Percentiles rank a stretch among this genome's conserved stretches.
Conservation (phyloP, 2,888 invertebrate genomes). For the Limnephilus marmoratus region DNA sequence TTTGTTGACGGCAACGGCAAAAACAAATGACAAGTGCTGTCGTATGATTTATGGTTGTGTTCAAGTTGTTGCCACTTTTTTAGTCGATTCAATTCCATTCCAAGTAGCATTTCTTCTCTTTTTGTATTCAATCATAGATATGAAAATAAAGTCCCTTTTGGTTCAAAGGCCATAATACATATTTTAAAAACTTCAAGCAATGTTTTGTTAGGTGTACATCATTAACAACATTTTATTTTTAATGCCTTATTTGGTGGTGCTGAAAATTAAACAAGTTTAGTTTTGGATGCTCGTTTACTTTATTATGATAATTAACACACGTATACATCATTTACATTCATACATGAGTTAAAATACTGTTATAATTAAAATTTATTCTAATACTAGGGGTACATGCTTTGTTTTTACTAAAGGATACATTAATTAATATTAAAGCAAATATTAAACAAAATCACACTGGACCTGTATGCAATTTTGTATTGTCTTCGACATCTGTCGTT, state of each 20-base stretch:
- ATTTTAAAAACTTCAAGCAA: neutral
- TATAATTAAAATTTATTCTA: too few relatives aligned
- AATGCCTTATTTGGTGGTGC: neutral
- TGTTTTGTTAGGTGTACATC: neutral
- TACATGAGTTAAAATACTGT: too few relatives aligned
- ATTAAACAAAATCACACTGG: neutral
- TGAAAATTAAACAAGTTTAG: neutral
- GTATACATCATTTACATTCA: neutral
- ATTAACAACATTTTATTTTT: neutral
- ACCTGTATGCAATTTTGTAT: neutral
- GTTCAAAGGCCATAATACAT: neutral
- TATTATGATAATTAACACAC: neutral
- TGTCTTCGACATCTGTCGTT: neutral
- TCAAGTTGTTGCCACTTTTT: too few relatives aligned
- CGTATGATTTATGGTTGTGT: too few relatives aligned
- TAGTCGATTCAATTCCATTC: too few relatives aligned
- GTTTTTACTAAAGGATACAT: too few relatives aligned
- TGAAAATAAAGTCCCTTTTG: too few relatives aligned
- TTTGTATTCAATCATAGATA: too few relatives aligned
- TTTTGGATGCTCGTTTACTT: neutral
- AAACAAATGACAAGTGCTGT: too few relatives aligned
- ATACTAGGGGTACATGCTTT: too few relatives aligned
- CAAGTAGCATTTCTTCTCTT: too few relatives aligned
- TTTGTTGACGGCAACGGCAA: too few relatives aligned
- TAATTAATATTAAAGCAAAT: neutral